Evolutionary conservation across 2,797 vertebrate genomes (phyloP), one percentile per base, ranked within the genome.

Genomic region (Phylloscopus collybita): DNA sequence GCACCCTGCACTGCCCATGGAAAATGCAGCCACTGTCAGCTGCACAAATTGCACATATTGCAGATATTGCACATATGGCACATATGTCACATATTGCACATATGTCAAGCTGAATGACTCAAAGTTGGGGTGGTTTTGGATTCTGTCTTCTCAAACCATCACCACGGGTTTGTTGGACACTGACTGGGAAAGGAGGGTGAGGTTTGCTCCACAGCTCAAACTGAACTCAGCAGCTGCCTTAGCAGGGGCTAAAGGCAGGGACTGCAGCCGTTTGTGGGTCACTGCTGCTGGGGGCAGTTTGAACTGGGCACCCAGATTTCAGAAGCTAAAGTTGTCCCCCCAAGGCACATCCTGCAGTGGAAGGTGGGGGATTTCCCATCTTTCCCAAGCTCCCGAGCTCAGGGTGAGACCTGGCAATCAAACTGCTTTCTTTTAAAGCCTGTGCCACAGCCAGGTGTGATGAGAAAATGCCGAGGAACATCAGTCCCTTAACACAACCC

Each of bases 61-160:
- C 36, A 13, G 4, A 0, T 19, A 20, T 25, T 34, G 34, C 34
- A 34, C 34, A 34, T 34, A 34, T 34, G 7, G 34, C 34, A 34
- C 34, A 34, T 34, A 34, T 34, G 7, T 7, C 36, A 13, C 5
- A 0, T 19, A 20, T 25, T 80, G 57, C 36, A 13, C 4, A 0
- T 19, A 20, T 25, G 73, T 61, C 36, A 32, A 45, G 5, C 1
- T 32, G 54, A 90, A 49, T 0, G 0, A 15, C 34, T n/a, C 34
- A 16, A 40, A 83, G 42, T 1, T 59, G 22, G 26, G 8, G 18
- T 62, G 36, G 22, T 38, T 82, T 65, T 54, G 9, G 34, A 27
- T 42, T 50, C 40, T 74, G 30, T 25, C 32, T 79, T 45, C 61
- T 50, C n/a, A 13, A 59, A 45, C 7, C 45, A 72, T 17, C 38